Conservation (phyloP, 2,113 vertebrate species). For the Vidua macroura region DNA sequence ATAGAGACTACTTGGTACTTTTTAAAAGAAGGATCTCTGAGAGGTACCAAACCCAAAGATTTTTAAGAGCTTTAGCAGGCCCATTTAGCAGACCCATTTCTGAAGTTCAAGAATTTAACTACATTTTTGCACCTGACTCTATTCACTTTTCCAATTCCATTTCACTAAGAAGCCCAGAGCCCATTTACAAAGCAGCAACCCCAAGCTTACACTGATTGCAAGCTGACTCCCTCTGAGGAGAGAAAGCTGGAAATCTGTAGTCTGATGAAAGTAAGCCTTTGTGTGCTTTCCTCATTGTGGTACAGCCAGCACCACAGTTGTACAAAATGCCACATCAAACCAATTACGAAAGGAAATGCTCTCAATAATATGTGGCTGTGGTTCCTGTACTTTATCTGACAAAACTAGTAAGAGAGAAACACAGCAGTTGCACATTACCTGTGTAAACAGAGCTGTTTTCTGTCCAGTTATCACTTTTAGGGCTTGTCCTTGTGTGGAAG, state of each 20-base stretch:
- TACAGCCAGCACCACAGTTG: not conserved
- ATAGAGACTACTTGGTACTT: not conserved
- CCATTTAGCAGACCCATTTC: not conserved
- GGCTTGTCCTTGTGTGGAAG: conserved; percentile 81
- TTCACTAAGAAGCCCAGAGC: not conserved
- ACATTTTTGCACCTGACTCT: not conserved
- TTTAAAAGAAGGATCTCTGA: not conserved
- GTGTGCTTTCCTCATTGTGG: not conserved
- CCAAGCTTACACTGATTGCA: not conserved
- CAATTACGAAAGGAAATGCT: not conserved
- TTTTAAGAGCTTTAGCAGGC: not conserved
- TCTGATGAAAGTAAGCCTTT: not conserved
- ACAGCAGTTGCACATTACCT: conserved; percentile 71
- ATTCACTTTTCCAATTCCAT: not conserved
- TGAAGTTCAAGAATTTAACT: not conserved
- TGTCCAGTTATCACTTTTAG: conserved; percentile 93
- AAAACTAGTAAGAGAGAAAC: not conserved
- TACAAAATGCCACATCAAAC: not conserved
- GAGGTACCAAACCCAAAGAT: not conserved
- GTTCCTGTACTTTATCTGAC: not conserved
- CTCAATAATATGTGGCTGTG: not conserved
- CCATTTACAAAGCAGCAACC: not conserved
- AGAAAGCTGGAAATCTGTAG: not conserved
- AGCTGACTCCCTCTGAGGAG: not conserved
- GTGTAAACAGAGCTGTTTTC: conserved; percentile 91